Percentiles rank a stretch among this genome's conserved stretches.
Conservation (phyloP, 2,797 vertebrate genomes). For the Euphonia xanthogaster region DNA sequence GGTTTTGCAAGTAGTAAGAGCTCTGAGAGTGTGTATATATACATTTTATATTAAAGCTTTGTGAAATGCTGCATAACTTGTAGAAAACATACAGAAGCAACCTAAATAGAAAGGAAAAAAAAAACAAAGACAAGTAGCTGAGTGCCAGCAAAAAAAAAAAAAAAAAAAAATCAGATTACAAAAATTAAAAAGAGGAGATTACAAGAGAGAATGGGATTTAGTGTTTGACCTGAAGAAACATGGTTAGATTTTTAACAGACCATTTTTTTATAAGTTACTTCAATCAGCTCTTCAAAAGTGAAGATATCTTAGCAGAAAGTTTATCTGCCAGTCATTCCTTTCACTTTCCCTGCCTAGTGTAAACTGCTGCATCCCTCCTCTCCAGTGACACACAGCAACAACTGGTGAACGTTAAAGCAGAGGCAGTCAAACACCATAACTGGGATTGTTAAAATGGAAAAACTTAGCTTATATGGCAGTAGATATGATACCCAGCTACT, state of each 20-base stretch:
- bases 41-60: background rate
- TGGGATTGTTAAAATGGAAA: slow-evolving; percentile 10
- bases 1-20: background rate
- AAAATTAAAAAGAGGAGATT: background rate
- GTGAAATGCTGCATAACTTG: background rate
- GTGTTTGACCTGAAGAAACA: background rate
- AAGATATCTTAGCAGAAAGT: background rate
- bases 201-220: background rate
- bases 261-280: background rate
- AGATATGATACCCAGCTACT: slow-evolving; percentile 33
- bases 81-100: background rate
- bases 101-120: background rate
- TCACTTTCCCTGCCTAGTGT: background rate
- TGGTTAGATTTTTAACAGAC: background rate
- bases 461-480: background rate
- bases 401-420: background rate
- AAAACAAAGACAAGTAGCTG: background rate
- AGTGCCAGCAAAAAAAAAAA: background rate
- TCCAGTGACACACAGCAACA: background rate
- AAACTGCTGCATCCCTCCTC: background rate
- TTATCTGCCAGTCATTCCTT: background rate
- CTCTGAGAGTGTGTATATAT: background rate
- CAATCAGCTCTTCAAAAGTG: background rate
- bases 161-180: background rate
- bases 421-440: background rate